Base-by-base conservation (phyloP, 1,140 invertebrate species). In the Solenopsis fugax region DNA sequence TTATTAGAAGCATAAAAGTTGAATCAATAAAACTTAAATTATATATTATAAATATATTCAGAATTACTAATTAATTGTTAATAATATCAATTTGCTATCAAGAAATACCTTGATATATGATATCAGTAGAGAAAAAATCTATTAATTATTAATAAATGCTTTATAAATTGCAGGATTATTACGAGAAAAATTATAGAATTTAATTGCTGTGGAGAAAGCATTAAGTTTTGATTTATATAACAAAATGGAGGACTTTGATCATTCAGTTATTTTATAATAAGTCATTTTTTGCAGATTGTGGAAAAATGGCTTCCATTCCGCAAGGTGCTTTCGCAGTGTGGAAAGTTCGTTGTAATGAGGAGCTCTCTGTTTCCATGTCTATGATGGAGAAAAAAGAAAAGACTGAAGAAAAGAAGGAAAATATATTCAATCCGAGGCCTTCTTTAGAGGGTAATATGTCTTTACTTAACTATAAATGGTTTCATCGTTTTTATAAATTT, bases 241-340 rank as follows among this genome's bases (percentile, higher is more conserved):
- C 9, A 69, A 48, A 13, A 45, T 29, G 4, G 12, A 13, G 7
- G 7, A 67, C 12, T 21, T 69, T 69, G 10, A 67, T 50, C 16
- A 50, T 9, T 50, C 16, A 16, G 48, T 48, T 10, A 12, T 67
- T 62, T 64, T 13, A 18, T 41, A 69, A 50, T 12, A 29, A 69
- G 4, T 69, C 7, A 29, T 50, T 48, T 67, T n/a, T 58, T 89
- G 37, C 73, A 94, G 94, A 88, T 85, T 94, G 94, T 90, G 89
- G 54, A n/a, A 95, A 91, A 87, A 96, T 96, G 96, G 93, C 96
- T 13, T 92, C 95, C 21, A 93, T 96, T 78, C 96, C 96, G 0
- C 96, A 96, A 87, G 95, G 95, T 85, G 96, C 95, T 34, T 96
- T 96, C 89, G 95, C 96, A 5, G 95, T 94, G n/a, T 93, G 94